Evolutionary conservation across 2,113 vertebrate genomes (phyloP).

Genomic region (Nyctibius bracteatus): DNA sequence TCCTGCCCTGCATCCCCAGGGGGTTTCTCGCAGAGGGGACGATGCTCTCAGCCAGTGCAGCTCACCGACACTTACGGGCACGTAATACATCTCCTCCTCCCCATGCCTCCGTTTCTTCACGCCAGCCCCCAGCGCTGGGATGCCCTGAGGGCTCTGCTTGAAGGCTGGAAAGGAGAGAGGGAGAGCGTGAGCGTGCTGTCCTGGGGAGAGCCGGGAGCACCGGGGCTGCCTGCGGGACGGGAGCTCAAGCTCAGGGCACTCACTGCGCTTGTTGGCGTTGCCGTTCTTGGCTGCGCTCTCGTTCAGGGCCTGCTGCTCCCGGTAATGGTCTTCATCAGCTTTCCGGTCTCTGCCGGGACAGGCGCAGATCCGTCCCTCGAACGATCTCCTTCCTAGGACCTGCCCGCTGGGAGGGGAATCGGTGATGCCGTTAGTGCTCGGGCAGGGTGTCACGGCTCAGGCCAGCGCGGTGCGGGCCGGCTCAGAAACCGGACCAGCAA

Average conservation of each 20-base stretch:
- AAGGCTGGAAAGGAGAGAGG: conserved; percentile 76
- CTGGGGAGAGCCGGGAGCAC: not conserved
- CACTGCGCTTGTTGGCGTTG: conserved; percentile 76
- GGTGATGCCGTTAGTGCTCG: not conserved
- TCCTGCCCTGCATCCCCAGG: not conserved
- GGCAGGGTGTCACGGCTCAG: fast-evolving
- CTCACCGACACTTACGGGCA: conserved; percentile 81
- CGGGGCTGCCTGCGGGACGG: not conserved
- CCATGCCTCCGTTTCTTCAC: conserved; percentile 91
- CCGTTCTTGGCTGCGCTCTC: conserved; percentile 87
- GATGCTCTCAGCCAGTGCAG: fast-evolving
- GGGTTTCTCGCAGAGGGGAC: not conserved
- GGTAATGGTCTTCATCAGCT: conserved; percentile 93
- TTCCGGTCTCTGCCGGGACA: conserved; percentile 95
- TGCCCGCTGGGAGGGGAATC: conserved; percentile 61
- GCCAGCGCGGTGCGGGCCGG: fast-evolving
- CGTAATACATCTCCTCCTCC: conserved; percentile 92
- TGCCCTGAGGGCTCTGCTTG: conserved; percentile 88
- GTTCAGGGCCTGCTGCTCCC: conserved; percentile 91
- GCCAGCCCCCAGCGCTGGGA: conserved; percentile 79
- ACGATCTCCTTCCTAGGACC: conserved; percentile 78
- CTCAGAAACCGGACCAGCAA: not conserved
- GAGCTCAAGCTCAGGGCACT: not conserved
- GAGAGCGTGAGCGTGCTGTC: fast-evolving
- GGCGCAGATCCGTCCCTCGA: conserved; percentile 91